Base-by-base conservation (phyloP, 2,797 vertebrate species). In the Fistularia tabacaria region DNA sequence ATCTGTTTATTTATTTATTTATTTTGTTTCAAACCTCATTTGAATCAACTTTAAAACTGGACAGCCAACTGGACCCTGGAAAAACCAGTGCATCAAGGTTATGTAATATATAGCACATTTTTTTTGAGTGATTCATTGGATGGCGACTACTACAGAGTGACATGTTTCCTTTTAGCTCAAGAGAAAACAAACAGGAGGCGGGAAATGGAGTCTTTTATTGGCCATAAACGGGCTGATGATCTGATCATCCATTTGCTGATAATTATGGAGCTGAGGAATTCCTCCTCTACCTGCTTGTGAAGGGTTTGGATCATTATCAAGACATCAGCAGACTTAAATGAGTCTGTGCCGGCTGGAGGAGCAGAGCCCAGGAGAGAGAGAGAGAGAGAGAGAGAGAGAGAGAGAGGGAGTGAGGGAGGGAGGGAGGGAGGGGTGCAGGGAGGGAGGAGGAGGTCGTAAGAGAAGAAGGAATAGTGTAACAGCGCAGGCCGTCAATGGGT, bases 261-360 rank as follows among this genome's bases (percentile, higher is more conserved):
- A 69, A 76, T 83, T 59, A 69, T 54, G 38, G 54, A 71, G 69
- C 64, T 78, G 77, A 80, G 74, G 76, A 87, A 78, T 83, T 74
- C 74, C 63, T 65, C 51, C 71, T 78, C 58, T 77, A 81, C 80
- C 79, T 85, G 77, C 65, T 62, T 51, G 61, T 81, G 78, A 85
- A 81, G 64, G 81, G 76, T 84, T 77, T 84, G 77, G 77, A 83
- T 73, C 67, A 73, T 84, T 83, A 84, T 85, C 77, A 89, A 86
- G 86, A 82, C 80, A 83, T 84, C 82, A 82, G 79, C 69, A 71
- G 71, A 69, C 64, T 81, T 73, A 84, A 79, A 87, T 80, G 82
- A 83, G 79, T 78, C 74, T 81, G 70, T 59, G 67, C 68, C 62
- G 73, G 55, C 64, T 78, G 63, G 48, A 69, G 63, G 62, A 64